These are phyloP conservation scores for Magallana angulata DNA, from an alignment of 1,140 invertebrate species.

Conservation along the genomic window DNA sequence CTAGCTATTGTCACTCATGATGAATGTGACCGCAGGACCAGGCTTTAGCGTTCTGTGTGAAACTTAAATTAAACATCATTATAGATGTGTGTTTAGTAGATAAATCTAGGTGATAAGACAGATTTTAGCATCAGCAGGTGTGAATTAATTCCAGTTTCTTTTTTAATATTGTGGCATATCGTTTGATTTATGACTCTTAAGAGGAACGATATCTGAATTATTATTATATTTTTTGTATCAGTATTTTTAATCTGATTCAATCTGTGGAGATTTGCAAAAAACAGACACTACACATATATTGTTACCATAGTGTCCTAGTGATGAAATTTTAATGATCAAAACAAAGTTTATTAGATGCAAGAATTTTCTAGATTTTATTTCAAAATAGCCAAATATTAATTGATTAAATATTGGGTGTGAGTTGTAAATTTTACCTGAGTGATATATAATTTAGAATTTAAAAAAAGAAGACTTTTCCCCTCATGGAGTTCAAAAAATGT, in stretches of 20 bases:
- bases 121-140: conserved; percentile 39
- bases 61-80: conserved; percentile 43
- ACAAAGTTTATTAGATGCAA: neutral
- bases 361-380: neutral
- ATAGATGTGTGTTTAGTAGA: conserved; percentile 39
- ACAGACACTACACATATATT: neutral
- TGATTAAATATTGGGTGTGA: neutral
- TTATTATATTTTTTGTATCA: conserved; percentile 20
- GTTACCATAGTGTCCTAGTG: neutral
- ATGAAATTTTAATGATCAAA: conserved; percentile 12
- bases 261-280: conserved; percentile 8
- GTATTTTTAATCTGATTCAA: conserved; percentile 21
- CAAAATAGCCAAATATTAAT: neutral
- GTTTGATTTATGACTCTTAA: conserved; percentile 28
- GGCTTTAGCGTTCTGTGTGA: conserved; percentile 9
- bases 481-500: neutral
- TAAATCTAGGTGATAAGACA: conserved; percentile 37
- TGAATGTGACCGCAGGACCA: conserved; percentile 34
- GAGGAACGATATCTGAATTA: conserved; percentile 27
- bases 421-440: neutral
- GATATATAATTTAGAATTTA: neutral
- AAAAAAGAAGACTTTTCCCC: neutral
- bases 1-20: conserved; percentile 35
- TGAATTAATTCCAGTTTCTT: conserved; percentile 39
- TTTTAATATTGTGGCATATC: conserved; percentile 40